phyloP scores from a whole-genome alignment of 2,113 vertebrate genomes.

The Xenotilapia flavipinnis region DNA sequence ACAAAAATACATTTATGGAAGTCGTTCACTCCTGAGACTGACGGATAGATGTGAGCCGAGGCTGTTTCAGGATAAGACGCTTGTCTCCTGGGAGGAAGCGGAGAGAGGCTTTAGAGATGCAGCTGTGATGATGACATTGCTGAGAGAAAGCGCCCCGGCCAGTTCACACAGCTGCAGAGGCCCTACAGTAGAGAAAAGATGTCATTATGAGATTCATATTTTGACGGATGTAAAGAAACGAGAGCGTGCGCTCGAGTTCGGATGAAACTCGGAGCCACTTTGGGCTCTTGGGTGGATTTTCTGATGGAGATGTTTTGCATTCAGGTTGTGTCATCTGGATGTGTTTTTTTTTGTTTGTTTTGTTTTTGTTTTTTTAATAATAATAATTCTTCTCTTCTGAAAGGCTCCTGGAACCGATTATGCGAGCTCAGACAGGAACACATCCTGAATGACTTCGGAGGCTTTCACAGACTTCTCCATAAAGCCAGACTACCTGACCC shows the following conservation, averaged over 20 bases:
- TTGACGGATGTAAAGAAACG: not conserved
- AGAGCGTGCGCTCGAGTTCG: not conserved
- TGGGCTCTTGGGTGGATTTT: slow-evolving; percentile 14
- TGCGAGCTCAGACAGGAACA: not conserved
- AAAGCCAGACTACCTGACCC: not conserved
- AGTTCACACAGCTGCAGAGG: slow-evolving; percentile 54
- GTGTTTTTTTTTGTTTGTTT: not conserved
- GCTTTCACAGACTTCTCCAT: not conserved
- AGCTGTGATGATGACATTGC: slow-evolving; percentile 55
- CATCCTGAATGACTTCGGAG: not conserved
- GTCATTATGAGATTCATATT: not conserved
- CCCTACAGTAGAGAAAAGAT: not conserved
- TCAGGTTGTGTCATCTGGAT: not conserved
- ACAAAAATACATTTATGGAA: not conserved
- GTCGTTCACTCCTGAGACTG: not conserved
- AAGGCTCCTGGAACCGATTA: not conserved
- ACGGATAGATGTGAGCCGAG: not conserved
- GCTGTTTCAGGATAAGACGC: slow-evolving; percentile 24
- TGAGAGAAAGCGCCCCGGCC: slow-evolving; percentile 29
- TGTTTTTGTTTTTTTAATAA: not conserved
- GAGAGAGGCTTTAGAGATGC: slow-evolving; percentile 38
- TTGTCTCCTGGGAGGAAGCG: slow-evolving; percentile 33
- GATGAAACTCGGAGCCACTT: not conserved
- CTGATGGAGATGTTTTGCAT: not conserved
- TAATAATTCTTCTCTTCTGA: not conserved